A percentile compares a stretch with the other conserved stretches of the same genome.
These are phyloP conservation scores for Poeciliopsis infans DNA, from an alignment of 2,797 vertebrate genomes.

Conservation along the genomic window DNA sequence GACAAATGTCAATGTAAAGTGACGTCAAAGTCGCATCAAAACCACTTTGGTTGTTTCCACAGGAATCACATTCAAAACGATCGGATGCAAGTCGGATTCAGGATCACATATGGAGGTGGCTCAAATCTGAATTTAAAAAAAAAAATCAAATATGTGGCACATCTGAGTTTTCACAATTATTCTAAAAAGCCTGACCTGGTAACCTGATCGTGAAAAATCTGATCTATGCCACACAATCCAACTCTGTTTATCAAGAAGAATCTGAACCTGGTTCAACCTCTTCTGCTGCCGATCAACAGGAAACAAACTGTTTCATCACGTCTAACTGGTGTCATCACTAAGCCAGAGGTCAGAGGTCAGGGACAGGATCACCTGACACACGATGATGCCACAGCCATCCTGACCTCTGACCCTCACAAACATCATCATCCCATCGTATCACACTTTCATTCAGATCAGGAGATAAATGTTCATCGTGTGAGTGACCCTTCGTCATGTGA, in stretches of 20 bases:
- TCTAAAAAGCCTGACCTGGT: no score
- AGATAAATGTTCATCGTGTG: background rate
- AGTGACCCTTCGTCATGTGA: constrained; percentile 16
- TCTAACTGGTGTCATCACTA: background rate
- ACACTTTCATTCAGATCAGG: background rate
- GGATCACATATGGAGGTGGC: background rate
- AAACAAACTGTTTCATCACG: background rate
- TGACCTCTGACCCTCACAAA: constrained; percentile 1
- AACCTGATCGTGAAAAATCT: no score
- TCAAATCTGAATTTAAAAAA: background rate
- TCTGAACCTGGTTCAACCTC: background rate
- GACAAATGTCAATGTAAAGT: background rate
- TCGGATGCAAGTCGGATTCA: background rate
- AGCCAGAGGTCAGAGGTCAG: background rate
- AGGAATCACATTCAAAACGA: background rate
- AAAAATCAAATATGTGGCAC: background rate
- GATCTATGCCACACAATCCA: no score
- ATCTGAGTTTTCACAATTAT: no score
- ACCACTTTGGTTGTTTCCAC: background rate
- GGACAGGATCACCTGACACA: background rate
- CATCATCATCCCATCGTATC: background rate
- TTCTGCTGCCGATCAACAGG: background rate
- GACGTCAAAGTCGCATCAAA: background rate
- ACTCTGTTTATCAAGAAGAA: background rate
- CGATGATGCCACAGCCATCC: background rate